These are phyloP conservation scores for Pollicipes pollicipes DNA, from an alignment of 1,140 invertebrate genomes.

Conservation along the genomic window DNA sequence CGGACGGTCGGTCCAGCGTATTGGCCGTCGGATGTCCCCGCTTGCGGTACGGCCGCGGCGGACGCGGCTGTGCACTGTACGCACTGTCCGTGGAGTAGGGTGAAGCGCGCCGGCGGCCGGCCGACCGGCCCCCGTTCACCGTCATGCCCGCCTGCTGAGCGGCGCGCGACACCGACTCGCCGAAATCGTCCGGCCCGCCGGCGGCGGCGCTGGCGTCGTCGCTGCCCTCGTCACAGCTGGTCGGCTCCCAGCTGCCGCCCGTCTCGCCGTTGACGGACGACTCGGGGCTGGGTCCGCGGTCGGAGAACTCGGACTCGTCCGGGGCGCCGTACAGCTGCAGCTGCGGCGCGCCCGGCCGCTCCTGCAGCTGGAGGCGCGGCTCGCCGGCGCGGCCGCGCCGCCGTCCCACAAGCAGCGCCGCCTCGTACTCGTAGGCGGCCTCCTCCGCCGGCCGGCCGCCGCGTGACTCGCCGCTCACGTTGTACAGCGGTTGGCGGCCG, in stretches of 20 bases:
- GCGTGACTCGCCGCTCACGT: neutral
- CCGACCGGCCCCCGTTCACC: neutral
- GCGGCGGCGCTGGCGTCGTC: too few species aligned
- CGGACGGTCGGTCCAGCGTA: neutral
- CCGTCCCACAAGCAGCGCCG: neutral
- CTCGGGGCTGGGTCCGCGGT: neutral
- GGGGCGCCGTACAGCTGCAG: neutral
- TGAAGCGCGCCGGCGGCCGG: too few species aligned
- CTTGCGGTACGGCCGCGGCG: neutral
- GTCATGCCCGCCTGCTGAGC: neutral
- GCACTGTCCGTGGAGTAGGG: neutral
- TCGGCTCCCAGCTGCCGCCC: neutral
- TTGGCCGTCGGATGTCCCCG: neutral
- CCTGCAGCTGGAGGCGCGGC: neutral
- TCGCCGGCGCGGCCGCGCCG: neutral
- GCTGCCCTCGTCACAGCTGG: neutral
- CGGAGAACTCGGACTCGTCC: neutral
- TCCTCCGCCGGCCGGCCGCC: neutral
- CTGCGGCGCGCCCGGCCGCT: neutral
- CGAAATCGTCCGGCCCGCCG: too few species aligned
- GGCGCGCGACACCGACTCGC: neutral
- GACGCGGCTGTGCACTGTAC: neutral
- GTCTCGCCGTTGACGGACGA: neutral
- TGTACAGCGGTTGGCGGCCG: neutral
- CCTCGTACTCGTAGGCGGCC: neutral